Evolutionary conservation across 2,888 invertebrate species (phyloP).

Genomic region (Aphodius granarius): DNA sequence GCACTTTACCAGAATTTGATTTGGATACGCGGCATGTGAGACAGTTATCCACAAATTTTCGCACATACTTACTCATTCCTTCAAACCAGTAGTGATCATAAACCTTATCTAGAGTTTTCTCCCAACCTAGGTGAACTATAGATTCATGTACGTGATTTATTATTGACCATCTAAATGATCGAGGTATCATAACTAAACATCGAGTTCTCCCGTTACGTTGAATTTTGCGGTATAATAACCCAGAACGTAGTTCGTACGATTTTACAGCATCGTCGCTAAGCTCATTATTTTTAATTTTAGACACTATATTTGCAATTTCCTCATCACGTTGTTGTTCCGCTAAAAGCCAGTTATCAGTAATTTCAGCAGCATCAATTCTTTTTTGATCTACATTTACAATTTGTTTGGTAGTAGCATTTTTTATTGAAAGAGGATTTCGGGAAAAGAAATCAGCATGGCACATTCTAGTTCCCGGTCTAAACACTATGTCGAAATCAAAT

Average conservation of each 20-base stretch:
- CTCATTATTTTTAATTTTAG: not conserved
- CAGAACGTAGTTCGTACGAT: not conserved
- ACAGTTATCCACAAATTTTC: not conserved
- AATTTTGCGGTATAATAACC: not conserved
- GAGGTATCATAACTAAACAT: not conserved
- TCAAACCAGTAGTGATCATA: not conserved
- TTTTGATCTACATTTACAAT: not conserved
- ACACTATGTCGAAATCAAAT: not conserved
- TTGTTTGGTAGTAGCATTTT: not conserved
- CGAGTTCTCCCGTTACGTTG: not conserved
- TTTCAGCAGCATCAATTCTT: not conserved
- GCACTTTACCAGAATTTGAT: not conserved
- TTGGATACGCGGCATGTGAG: not conserved
- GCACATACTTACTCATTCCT: not conserved
- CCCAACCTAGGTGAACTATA: not conserved
- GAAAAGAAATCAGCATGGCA: not conserved
- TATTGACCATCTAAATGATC: not conserved
- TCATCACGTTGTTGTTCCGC: conserved; percentile 1
- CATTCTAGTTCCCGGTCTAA: not conserved
- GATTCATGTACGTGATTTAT: not conserved
- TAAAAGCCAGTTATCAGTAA: not conserved
- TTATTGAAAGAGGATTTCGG: not conserved
- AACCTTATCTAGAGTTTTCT: not conserved
- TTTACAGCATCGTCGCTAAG: not conserved
- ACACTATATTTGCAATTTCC: not conserved